Evolutionary conservation across 2,888 invertebrate genomes (phyloP).

Genomic region (Chalcis sispes): DNA sequence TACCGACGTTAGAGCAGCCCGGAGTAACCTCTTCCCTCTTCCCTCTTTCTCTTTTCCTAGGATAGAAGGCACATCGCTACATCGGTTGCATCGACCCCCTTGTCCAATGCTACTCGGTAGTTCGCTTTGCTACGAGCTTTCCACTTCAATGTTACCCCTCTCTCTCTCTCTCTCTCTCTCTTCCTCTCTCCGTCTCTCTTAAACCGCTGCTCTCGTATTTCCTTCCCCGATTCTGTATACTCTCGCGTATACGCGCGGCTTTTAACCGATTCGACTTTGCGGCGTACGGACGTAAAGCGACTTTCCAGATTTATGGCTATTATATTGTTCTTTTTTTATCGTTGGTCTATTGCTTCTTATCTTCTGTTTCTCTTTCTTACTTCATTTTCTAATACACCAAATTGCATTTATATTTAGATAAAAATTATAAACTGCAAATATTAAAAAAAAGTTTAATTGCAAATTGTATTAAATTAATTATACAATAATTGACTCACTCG

Average conservation of each 20-base stretch:
- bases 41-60: too few species aligned
- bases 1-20: background rate
- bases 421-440: too few species aligned
- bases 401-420: too few species aligned
- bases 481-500: too few species aligned
- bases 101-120: background rate
- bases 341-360: too few species aligned
- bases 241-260: background rate
- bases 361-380: background rate
- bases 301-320: conserved; percentile 31
- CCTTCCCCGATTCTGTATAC: background rate
- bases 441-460: too few species aligned
- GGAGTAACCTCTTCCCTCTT: too few species aligned
- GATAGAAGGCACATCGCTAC: too few species aligned
- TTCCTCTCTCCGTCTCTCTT: background rate
- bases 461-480: too few species aligned
- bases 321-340: conserved; percentile 18
- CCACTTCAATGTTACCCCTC: too few species aligned
- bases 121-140: background rate
- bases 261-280: conserved; percentile 30
- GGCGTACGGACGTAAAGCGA: conserved; percentile 19
- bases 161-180: background rate
- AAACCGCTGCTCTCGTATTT: background rate
- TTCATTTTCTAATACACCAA: too few species aligned
- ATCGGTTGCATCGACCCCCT: too few species aligned